A percentile compares a stretch with the other conserved stretches of the same genome.
Evolutionary conservation across 2,113 vertebrate species (phyloP).

Genomic region (Cygnus atratus): DNA sequence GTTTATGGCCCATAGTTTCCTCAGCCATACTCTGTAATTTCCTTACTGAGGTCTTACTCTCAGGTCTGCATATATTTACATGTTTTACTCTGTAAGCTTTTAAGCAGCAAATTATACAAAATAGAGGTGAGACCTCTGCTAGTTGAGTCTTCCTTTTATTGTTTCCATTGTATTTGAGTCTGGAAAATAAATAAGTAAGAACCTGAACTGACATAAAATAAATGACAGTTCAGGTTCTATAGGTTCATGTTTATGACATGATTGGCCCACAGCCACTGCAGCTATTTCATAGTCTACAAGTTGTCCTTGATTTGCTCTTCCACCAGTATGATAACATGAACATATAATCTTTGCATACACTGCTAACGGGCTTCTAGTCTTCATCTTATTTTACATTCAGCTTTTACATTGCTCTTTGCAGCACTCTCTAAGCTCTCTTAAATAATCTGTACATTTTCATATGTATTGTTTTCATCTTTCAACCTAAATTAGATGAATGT

Average conservation of each 20-base stretch:
- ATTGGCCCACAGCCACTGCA: slow-evolving; percentile 61
- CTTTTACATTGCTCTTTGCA: background rate
- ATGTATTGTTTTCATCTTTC: background rate
- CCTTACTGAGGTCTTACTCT: slow-evolving; percentile 75
- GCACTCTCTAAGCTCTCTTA: background rate
- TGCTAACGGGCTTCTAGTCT: background rate
- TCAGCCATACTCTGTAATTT: slow-evolving; percentile 70
- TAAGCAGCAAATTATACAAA: slow-evolving; percentile 81
- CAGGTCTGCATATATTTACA: slow-evolving; percentile 83
- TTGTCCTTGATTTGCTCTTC: slow-evolving; percentile 70
- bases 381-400: slow-evolving; percentile 18
- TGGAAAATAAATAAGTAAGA: slow-evolving; percentile 77
- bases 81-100: slow-evolving; percentile 79
- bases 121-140: slow-evolving; percentile 80
- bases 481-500: background rate
- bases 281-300: slow-evolving; percentile 60
- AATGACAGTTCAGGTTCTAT: slow-evolving; percentile 69
- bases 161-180: slow-evolving; percentile 56
- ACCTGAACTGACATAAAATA: slow-evolving; percentile 68
- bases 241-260: slow-evolving; percentile 72
- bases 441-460: background rate
- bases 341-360: slow-evolving; percentile 10
- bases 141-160: slow-evolving; percentile 70
- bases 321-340: slow-evolving; percentile 52
- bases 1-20: slow-evolving; percentile 66